Conservation (phyloP, 2,797 vertebrate genomes). For the Tangara arthus region DNA sequence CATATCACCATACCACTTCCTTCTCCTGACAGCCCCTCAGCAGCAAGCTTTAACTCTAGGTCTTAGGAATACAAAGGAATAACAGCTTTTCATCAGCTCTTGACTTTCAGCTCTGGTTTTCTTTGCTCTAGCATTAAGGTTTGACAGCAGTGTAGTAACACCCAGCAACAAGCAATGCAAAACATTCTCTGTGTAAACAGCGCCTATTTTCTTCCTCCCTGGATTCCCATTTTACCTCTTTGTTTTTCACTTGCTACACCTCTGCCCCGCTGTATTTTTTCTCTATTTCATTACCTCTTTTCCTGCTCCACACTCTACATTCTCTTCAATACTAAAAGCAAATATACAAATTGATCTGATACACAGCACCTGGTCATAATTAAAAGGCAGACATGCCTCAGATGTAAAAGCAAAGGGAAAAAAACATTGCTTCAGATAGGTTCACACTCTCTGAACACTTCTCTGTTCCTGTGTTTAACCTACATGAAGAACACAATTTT, state of each 20-base stretch:
- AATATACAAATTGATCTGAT: not conserved
- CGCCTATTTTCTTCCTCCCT: not conserved
- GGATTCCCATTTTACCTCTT: not conserved
- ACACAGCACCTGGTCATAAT: not conserved
- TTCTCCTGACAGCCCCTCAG: not conserved
- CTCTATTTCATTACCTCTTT: not conserved
- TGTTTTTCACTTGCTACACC: not conserved
- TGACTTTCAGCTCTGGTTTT: not conserved
- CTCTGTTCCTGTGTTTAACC: not conserved
- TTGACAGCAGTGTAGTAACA: constrained; percentile 7
- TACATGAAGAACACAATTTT: not conserved
- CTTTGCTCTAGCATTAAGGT: not conserved
- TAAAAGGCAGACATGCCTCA: not conserved
- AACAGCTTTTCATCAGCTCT: not conserved
- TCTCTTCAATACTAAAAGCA: not conserved
- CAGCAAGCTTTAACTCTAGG: not conserved
- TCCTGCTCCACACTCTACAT: not conserved
- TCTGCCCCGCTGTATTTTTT: not conserved
- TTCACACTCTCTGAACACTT: not conserved
- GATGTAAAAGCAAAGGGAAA: not conserved
- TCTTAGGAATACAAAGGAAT: not conserved
- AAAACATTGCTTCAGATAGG: not conserved
- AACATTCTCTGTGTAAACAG: not conserved
- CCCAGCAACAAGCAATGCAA: not conserved
- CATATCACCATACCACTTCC: not conserved